These are phyloP conservation scores for Cabera pusaria DNA, from an alignment of 2,888 invertebrate genomes.

Conservation along the genomic window DNA sequence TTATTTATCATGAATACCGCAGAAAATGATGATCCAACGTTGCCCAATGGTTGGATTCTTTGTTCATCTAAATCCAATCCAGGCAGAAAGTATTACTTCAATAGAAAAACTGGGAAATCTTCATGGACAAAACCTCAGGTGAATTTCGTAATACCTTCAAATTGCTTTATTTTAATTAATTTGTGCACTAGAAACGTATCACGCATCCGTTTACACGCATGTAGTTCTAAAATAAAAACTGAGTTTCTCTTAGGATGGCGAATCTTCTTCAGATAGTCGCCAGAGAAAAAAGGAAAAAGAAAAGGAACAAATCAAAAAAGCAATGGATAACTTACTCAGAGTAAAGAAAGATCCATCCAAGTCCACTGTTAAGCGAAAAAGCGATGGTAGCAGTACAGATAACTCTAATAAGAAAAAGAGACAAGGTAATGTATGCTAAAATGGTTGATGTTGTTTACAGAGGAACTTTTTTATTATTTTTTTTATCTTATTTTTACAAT, in stretches of 20 bases:
- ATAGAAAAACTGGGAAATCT: slow-evolving; percentile 73
- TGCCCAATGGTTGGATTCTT: slow-evolving; percentile 77
- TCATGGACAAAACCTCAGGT: slow-evolving; percentile 76
- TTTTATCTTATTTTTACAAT: too few relatives aligned
- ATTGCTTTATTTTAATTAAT: neutral
- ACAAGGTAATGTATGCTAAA: slow-evolving; percentile 45
- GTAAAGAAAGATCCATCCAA: slow-evolving; percentile 40
- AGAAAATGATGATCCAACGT: slow-evolving; percentile 55
- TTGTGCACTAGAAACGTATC: too few relatives aligned
- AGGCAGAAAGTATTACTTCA: slow-evolving; percentile 74
- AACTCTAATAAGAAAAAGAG: slow-evolving; percentile 48
- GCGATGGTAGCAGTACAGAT: slow-evolving; percentile 46
- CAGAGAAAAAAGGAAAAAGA: slow-evolving; percentile 49
- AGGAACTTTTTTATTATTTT: too few relatives aligned
- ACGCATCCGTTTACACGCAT: too few relatives aligned
- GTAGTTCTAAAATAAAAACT: neutral
- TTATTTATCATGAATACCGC: slow-evolving; percentile 56
- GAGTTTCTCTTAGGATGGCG: slow-evolving; percentile 7
- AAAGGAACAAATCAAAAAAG: slow-evolving; percentile 40
- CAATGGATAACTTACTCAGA: slow-evolving; percentile 5
- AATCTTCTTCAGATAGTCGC: slow-evolving; percentile 32
- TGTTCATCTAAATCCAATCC: slow-evolving; percentile 72
- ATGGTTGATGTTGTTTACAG: too few relatives aligned
- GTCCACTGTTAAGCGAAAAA: slow-evolving; percentile 61
- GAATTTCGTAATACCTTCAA: slow-evolving; percentile 41